Evolutionary conservation across 2,797 vertebrate genomes (phyloP).

Genomic region (Coregonus sp.): DNA sequence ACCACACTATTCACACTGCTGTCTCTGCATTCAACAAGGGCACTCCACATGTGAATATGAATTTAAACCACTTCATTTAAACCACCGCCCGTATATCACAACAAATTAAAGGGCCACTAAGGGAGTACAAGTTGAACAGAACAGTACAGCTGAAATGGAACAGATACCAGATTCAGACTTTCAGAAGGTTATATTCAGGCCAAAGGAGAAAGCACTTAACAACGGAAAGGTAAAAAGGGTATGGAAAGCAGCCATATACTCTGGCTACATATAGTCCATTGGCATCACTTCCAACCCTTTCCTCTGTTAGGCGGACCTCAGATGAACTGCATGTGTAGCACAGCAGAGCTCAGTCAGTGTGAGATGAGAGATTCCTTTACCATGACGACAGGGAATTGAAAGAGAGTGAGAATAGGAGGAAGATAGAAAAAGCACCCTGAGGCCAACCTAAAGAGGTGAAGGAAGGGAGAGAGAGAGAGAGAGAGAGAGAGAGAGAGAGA

Average conservation of each 20-base stretch:
- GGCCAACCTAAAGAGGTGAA: neutral
- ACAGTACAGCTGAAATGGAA: constrained; percentile 19
- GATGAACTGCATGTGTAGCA: constrained; percentile 67
- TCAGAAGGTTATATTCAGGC: constrained; percentile 29
- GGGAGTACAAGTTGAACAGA: neutral
- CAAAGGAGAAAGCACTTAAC: constrained; percentile 24
- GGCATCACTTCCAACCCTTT: constrained; percentile 22
- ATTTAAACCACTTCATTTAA: constrained; percentile 1
- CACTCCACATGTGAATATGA: too few relatives aligned
- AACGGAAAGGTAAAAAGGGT: neutral
- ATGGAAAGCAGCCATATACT: constrained; percentile 18
- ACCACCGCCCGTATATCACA: constrained; percentile 9
- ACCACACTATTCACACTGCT: neutral
- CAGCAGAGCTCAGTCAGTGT: constrained; percentile 35
- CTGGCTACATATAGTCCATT: constrained; percentile 21
- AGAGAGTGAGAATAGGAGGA: neutral
- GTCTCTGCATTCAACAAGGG: too few relatives aligned
- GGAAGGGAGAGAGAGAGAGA: too few relatives aligned
- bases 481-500: too few relatives aligned
- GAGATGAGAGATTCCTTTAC: constrained; percentile 59
- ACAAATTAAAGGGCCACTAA: neutral
- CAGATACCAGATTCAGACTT: constrained; percentile 21
- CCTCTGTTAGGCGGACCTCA: constrained; percentile 39
- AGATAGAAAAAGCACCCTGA: neutral
- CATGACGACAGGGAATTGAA: constrained; percentile 42